Evolutionary conservation across 2,888 invertebrate genomes (phyloP).

Genomic region (Hartigia nigra): DNA sequence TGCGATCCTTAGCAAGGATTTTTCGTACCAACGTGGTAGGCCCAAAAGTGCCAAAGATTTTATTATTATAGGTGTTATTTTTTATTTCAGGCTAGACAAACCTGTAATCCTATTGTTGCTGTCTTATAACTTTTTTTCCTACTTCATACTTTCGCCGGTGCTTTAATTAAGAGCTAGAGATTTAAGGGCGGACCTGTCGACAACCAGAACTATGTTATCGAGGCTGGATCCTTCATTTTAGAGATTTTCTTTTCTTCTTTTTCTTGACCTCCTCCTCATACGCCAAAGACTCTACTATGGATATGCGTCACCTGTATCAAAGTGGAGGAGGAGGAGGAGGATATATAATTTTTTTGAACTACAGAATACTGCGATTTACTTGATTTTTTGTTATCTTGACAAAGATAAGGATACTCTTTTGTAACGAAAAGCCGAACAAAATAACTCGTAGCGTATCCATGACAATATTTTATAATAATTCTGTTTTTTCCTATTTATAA

Average conservation of each 20-base stretch:
- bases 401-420: background rate
- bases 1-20: background rate
- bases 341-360: background rate
- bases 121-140: background rate
- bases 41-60: background rate
- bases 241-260: background rate
- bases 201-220: background rate
- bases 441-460: constrained; percentile 30
- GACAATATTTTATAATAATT: constrained; percentile 42
- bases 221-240: background rate
- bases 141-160: background rate
- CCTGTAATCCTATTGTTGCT: background rate
- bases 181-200: background rate
- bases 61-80: background rate
- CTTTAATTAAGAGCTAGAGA: background rate
- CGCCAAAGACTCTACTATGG: background rate
- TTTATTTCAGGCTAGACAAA: background rate
- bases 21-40: background rate
- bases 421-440: background rate
- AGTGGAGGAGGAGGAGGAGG: background rate
- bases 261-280: background rate
- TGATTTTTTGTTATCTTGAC: background rate
- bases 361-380: background rate
- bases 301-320: background rate
- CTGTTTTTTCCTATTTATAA: background rate